Percentiles rank a stretch among this genome's conserved stretches.
Evolutionary conservation across 2,113 vertebrate genomes (phyloP).

Genomic region (Dasyurus viverrinus): DNA sequence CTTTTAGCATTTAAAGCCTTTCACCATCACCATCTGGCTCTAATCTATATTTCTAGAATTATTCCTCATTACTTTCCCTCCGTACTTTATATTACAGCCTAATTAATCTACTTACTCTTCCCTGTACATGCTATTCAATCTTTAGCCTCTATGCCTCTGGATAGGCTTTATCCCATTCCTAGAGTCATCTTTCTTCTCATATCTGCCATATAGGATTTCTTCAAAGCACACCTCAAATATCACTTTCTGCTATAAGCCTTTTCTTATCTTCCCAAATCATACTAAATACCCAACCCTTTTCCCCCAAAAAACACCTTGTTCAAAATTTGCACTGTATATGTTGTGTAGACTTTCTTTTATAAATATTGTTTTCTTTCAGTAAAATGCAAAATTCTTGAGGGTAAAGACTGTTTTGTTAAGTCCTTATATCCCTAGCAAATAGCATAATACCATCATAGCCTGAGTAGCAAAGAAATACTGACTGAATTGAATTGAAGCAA

Average conservation of each 20-base stretch:
- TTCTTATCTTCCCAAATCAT: neutral
- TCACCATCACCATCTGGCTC: neutral
- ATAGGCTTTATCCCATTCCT: neutral
- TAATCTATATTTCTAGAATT: neutral
- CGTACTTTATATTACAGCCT: neutral
- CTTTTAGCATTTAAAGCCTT: neutral
- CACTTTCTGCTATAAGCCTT: neutral
- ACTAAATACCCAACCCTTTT: neutral
- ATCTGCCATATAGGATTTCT: neutral
- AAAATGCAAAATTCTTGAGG: neutral
- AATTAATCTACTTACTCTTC: neutral
- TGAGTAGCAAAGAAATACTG: neutral
- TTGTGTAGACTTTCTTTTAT: neutral
- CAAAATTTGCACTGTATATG: neutral
- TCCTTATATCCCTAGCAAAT: neutral
- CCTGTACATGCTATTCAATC: neutral
- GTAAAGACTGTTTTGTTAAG: neutral
- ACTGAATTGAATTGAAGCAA: neutral
- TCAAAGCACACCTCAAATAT: neutral
- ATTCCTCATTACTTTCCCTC: neutral
- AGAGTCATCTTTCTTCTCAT: neutral
- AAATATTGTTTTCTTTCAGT: neutral
- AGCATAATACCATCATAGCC: neutral
- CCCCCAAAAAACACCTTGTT: neutral
- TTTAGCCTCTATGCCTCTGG: neutral